Evolutionary conservation across 2,888 invertebrate species (phyloP).

Genomic region (Ommatoiulus sabulosus): DNA sequence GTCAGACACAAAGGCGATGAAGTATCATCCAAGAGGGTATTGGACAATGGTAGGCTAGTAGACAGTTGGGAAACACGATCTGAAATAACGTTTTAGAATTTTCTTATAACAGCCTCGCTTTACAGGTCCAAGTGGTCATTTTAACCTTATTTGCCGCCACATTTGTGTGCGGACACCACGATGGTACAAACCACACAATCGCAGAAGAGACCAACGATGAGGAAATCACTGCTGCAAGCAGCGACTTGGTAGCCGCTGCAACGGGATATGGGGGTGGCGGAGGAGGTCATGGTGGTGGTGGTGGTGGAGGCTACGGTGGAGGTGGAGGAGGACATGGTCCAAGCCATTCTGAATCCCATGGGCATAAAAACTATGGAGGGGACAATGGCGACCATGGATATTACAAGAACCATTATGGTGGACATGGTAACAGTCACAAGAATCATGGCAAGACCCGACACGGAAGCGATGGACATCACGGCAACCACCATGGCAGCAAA

Average conservation of each 20-base stretch:
- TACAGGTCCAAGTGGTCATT: background rate
- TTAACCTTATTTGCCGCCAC: background rate
- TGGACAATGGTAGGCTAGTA: background rate
- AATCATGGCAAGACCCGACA: constrained; percentile 56
- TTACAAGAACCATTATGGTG: constrained; percentile 58
- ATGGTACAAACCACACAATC: background rate
- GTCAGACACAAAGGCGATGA: background rate
- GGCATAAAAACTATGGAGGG: constrained; percentile 72
- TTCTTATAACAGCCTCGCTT: background rate
- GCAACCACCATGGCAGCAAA: constrained; percentile 58
- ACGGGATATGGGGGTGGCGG: constrained; percentile 47
- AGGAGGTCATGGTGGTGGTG: background rate
- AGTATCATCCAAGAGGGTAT: background rate
- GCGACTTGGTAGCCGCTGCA: constrained; percentile 46
- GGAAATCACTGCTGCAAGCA: background rate
- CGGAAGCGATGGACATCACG: constrained; percentile 58
- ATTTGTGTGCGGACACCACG: background rate
- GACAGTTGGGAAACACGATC: background rate
- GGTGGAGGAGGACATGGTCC: constrained; percentile 60
- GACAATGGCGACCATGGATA: constrained; percentile 71
- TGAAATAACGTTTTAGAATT: background rate
- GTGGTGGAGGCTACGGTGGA: constrained; percentile 51
- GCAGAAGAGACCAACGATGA: background rate
- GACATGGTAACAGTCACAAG: constrained; percentile 56
- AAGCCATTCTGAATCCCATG: constrained; percentile 68